These are phyloP conservation scores for Galendromus occidentalis DNA, from an alignment of 1,140 invertebrate genomes.

Conservation along the genomic window DNA sequence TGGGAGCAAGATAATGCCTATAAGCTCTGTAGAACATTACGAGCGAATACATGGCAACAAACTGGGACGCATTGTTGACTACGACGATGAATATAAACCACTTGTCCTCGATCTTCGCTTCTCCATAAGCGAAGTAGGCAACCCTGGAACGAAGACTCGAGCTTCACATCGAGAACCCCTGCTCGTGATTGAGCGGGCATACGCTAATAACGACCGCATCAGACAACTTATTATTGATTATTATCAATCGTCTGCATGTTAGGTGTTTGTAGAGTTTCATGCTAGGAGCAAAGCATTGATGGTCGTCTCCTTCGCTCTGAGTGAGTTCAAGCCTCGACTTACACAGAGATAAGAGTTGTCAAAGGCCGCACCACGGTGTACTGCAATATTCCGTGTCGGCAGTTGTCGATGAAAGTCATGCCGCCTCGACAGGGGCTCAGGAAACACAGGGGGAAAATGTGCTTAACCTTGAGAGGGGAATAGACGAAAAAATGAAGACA, in stretches of 20 bases:
- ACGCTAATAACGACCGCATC: no score
- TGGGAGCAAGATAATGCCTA: constrained; percentile 59
- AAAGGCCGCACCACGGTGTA: constrained; percentile 73
- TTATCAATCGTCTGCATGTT: no score
- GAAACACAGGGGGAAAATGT: constrained; percentile 65
- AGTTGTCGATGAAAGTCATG: constrained; percentile 73
- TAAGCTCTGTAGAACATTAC: constrained; percentile 82
- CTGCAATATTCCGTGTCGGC: constrained; percentile 86
- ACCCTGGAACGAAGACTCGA: constrained; percentile 38
- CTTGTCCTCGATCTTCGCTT: constrained; percentile 59
- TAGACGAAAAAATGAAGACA: no score
- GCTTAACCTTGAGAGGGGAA: constrained; percentile 28
- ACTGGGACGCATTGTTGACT: constrained; percentile 83
- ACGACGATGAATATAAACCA: constrained; percentile 77
- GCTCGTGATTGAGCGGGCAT: no score
- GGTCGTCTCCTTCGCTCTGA: no score
- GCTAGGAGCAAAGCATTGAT: no score
- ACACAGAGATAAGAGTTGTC: constrained; percentile 71
- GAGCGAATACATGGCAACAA: constrained; percentile 86
- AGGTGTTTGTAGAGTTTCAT: no score
- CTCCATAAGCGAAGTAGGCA: constrained; percentile 70
- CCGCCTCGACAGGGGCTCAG: constrained; percentile 69
- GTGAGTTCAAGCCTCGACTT: no score
- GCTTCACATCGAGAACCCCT: neutral
- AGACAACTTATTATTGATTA: no score